These are phyloP conservation scores for Clusia tigrina DNA, from an alignment of 2,888 invertebrate genomes.

Conservation along the genomic window DNA sequence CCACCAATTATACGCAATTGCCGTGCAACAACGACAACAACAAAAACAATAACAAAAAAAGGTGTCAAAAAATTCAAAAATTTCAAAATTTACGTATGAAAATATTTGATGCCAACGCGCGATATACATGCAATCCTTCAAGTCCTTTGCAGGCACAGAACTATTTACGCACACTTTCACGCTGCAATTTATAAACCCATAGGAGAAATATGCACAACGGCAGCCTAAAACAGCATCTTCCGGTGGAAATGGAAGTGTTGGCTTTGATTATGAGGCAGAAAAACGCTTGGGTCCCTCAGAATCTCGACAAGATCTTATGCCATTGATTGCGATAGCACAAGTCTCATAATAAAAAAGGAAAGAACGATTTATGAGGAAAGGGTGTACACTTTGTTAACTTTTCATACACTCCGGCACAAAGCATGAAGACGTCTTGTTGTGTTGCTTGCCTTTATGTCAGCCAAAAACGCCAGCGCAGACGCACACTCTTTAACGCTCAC, in stretches of 20 bases:
- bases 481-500: background rate
- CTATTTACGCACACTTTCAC: background rate
- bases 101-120: conserved; percentile 26
- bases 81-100: conserved; percentile 47
- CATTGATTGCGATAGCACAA: background rate
- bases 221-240: background rate
- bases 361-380: no score
- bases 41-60: no score
- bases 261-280: background rate
- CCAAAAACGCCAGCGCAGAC: no score
- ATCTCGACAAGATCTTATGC: conserved; percentile 17
- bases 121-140: background rate
- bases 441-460: no score
- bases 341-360: background rate
- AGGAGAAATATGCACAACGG: background rate
- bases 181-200: background rate
- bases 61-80: conserved; percentile 15
- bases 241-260: background rate
- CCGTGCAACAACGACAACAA: no score
- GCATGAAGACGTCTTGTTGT: conserved; percentile 1
- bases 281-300: background rate
- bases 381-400: background rate
- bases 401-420: background rate
- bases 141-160: conserved; percentile 15
- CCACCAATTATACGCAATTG: background rate